Conservation (phyloP, 1,140 invertebrate species). For the Aphaenogaster ashmeadi region DNA sequence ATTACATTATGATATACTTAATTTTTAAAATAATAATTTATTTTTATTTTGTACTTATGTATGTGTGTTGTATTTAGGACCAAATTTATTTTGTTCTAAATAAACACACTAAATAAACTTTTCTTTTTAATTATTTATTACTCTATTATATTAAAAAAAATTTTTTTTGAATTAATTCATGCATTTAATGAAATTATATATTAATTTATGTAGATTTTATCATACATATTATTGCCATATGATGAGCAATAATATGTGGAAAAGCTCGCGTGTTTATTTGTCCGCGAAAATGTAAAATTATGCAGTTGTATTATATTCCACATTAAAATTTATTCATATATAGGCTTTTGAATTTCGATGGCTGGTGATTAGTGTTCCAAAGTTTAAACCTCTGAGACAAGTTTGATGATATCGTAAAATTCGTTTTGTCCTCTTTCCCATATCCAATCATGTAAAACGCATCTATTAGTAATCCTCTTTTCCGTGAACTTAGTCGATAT, state of each 20-base stretch:
- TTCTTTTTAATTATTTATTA: background rate
- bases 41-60: background rate
- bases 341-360: constrained; percentile 9
- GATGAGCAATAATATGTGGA: constrained; percentile 16
- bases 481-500: constrained; percentile 13
- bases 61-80: background rate
- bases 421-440: constrained; percentile 16
- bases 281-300: background rate
- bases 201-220: constrained; percentile 34
- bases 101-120: background rate
- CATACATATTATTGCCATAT: background rate
- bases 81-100: background rate
- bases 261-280: background rate
- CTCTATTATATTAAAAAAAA: background rate
- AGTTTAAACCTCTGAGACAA: constrained; percentile 9
- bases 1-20: background rate
- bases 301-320: background rate
- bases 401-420: constrained; percentile 40
- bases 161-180: constrained; percentile 9
- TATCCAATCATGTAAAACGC: constrained; percentile 28
- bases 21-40: background rate
- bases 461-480: constrained; percentile 35
- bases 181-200: background rate
- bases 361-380: constrained; percentile 3
- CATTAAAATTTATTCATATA: constrained; percentile 21